A percentile compares a stretch with the other conserved stretches of the same genome.
These are phyloP conservation scores for Palythoa grandis DNA, from an alignment of 92 coral and sea anemone genomes.

Conservation along the genomic window DNA sequence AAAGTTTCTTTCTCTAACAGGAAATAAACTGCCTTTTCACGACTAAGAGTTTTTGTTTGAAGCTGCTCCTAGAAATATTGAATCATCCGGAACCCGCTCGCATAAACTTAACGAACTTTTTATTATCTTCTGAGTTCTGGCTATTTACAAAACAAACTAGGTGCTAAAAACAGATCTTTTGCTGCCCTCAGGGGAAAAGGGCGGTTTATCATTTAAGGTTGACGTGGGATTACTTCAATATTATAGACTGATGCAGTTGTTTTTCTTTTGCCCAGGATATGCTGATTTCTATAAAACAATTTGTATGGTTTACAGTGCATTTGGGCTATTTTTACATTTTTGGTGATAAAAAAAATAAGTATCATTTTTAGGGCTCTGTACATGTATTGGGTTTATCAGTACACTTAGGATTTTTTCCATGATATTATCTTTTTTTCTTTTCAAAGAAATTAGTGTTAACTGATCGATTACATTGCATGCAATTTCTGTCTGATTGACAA, in stretches of 20 bases:
- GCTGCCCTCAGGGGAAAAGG: neutral
- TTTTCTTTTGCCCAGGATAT: neutral
- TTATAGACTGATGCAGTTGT: neutral
- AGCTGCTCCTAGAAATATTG: neutral
- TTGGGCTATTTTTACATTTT: neutral
- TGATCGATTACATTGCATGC: no score
- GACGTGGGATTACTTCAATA: constrained; percentile 1
- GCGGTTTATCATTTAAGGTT: neutral
- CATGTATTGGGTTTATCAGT: no score
- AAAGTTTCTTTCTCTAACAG: neutral
- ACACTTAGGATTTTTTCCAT: no score
- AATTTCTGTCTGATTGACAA: no score
- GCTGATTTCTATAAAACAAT: neutral
- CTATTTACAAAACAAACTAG: neutral
- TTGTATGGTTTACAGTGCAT: no score
- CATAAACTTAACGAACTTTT: neutral
- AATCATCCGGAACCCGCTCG: neutral
- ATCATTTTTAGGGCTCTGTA: no score
- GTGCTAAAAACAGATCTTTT: constrained; percentile 18
- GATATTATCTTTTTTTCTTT: no score
- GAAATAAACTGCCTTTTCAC: neutral
- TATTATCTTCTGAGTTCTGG: neutral
- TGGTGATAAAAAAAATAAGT: neutral
- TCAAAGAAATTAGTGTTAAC: no score
- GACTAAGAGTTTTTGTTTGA: neutral